phyloP scores from a whole-genome alignment of 2,113 vertebrate species.

The Gavia stellata region DNA sequence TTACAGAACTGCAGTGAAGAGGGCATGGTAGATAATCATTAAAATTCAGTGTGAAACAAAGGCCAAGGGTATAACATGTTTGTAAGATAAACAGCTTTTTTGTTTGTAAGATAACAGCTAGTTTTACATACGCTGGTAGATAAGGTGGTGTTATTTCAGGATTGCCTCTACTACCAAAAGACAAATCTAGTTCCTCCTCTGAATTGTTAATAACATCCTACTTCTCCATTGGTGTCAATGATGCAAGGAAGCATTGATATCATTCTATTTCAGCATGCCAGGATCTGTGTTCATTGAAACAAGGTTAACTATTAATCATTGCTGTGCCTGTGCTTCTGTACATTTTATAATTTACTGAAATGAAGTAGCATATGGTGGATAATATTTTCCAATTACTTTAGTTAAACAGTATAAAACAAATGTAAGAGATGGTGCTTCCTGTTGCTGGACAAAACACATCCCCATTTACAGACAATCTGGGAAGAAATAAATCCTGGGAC shows the following conservation, averaged over 20 bases:
- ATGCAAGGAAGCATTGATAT: background rate
- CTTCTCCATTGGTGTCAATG: background rate
- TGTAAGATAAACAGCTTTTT: too few species aligned
- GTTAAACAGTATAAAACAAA: background rate
- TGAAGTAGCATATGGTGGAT: background rate
- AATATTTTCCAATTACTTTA: constrained; percentile 29
- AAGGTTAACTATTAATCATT: background rate
- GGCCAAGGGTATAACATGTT: background rate
- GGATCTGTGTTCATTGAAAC: background rate
- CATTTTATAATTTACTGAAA: constrained; percentile 9
- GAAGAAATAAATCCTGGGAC: background rate
- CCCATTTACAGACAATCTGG: background rate
- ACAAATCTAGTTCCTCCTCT: background rate
- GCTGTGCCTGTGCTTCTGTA: background rate
- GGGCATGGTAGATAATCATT: background rate
- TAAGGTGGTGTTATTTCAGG: background rate
- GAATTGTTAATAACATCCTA: background rate
- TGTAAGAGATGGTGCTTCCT: background rate
- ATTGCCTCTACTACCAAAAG: background rate
- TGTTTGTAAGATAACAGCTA: background rate
- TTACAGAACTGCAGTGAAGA: background rate
- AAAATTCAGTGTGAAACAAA: background rate
- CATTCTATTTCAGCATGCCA: background rate
- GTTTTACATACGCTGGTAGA: background rate
- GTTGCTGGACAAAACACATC: background rate